Evolutionary conservation across 2,797 vertebrate genomes (phyloP).

Genomic region (Triplophysa bombifrons): DNA sequence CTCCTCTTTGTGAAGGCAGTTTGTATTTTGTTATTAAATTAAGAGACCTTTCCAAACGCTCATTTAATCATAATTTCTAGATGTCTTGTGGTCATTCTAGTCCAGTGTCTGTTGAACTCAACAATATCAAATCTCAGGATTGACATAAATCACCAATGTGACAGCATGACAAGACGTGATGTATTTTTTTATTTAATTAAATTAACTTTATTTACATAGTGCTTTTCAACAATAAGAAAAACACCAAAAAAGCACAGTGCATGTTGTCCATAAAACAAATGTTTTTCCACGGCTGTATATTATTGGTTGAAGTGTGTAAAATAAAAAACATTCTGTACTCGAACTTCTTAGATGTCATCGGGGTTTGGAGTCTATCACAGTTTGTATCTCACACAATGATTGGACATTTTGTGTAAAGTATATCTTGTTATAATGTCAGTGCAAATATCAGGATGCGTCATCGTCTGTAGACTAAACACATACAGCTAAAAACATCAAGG

Average conservation of each 20-base stretch:
- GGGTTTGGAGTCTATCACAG: background rate
- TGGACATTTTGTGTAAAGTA: background rate
- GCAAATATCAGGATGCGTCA: background rate
- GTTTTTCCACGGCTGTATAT: conserved; percentile 36
- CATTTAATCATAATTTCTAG: too few relatives aligned
- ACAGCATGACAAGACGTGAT: too few relatives aligned
- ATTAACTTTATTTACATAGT: too few relatives aligned
- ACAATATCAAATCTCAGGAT: too few relatives aligned
- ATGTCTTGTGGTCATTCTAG: too few relatives aligned
- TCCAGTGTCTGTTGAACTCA: too few relatives aligned
- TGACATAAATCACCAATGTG: too few relatives aligned
- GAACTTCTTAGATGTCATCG: background rate
- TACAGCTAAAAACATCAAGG: conserved; percentile 1
- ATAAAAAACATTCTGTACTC: conserved; percentile 32
- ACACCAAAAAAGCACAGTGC: too few relatives aligned
- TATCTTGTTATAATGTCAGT: background rate
- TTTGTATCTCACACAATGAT: background rate
- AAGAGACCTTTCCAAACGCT: too few relatives aligned
- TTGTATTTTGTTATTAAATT: conserved; percentile 16
- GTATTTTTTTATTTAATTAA: too few relatives aligned
- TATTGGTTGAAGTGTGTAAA: conserved; percentile 62
- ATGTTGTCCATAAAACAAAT: too few relatives aligned
- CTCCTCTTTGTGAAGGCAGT: background rate
- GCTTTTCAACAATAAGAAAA: too few relatives aligned
- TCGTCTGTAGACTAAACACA: conserved; percentile 47